Evolutionary conservation across 1,140 invertebrate genomes (phyloP), one percentile per base, ranked within the genome.

Genomic region (Cyclina sinensis): DNA sequence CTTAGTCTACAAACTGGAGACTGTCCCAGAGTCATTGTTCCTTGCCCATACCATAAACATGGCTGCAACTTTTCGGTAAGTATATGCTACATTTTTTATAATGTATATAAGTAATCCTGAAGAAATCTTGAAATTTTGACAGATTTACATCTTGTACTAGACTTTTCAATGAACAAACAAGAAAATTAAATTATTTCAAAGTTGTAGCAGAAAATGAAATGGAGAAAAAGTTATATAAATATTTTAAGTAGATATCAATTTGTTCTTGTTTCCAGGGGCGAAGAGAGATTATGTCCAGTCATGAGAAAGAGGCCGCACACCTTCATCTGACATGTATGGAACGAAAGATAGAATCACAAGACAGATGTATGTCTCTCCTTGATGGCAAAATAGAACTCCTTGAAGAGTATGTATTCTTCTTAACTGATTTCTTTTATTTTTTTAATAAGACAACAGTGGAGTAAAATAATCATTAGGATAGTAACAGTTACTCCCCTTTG

Each of bases 31-130:
- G 54, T 76, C 37, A 86, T 76, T 46, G 74, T 91, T 0, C n/a
- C 59, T 2, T 92, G 91, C 65, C 81, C 81, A n/a, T 92, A 80
- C 62, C 35, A 43, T 1, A 37, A 65, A 43, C 74, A 88, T 35
- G 91, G 91, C 21, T 92, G 91, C 46, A 43, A 85, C 37, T 84
- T 88, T 83, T 24, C 81, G 82, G 90, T 86, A 68, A 78, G 74
- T 78, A n/a, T n/a, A n/a, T n/a, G n/a, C n/a, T n/a, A 65, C n/a
- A 65, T 65, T n/a, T 21, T 57, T n/a, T 57, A 5, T 57, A 4
- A 21, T 5, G 54, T 57, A 4, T 57, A 57, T 57, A n/a, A 3
- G 16, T n/a, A n/a, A 51, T 9, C 18, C 9, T 9, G 48, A 9
- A 51, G 9, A 51, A 51, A 11, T 51, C 48, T 18, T 51, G 18